Evolutionary conservation across 2,797 vertebrate species (phyloP).

Genomic region (Botia almorhae): DNA sequence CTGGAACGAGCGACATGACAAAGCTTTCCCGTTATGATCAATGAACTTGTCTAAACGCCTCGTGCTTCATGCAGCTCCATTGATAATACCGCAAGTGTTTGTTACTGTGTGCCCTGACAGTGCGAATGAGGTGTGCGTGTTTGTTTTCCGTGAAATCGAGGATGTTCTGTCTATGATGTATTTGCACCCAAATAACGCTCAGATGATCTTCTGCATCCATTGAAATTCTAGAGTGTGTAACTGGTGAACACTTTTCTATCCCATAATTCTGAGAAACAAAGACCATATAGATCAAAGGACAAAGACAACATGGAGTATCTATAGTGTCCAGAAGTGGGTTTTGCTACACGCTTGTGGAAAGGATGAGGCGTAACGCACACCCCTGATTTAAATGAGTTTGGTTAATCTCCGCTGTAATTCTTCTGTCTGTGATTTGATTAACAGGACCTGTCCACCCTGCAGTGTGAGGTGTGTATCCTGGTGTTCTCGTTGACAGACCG

Average conservation of each 20-base stretch:
- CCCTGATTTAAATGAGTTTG: neutral
- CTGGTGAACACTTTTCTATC: neutral
- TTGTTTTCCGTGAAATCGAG: too few species aligned
- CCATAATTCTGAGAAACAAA: neutral
- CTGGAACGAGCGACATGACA: neutral
- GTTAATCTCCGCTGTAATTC: slow-evolving; percentile 21
- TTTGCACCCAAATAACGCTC: too few species aligned
- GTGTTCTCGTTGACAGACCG: slow-evolving; percentile 93
- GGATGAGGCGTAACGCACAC: neutral
- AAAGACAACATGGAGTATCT: too few species aligned
- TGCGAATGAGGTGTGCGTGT: too few species aligned
- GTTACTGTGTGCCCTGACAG: too few species aligned
- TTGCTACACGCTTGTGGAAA: too few species aligned
- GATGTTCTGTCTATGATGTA: neutral
- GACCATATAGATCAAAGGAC: too few species aligned
- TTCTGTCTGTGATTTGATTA: slow-evolving; percentile 59
- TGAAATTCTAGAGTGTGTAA: neutral
- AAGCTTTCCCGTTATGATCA: too few species aligned
- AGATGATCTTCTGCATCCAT: neutral
- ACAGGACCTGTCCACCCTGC: slow-evolving; percentile 84
- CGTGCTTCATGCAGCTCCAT: too few species aligned
- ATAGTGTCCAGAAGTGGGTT: too few species aligned
- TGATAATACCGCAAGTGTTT: too few species aligned
- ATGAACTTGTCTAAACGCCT: neutral
- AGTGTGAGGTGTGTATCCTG: slow-evolving; percentile 88